Evolutionary conservation across 2,888 invertebrate species (phyloP).

Genomic region (Scrobipalpa atriplicella): DNA sequence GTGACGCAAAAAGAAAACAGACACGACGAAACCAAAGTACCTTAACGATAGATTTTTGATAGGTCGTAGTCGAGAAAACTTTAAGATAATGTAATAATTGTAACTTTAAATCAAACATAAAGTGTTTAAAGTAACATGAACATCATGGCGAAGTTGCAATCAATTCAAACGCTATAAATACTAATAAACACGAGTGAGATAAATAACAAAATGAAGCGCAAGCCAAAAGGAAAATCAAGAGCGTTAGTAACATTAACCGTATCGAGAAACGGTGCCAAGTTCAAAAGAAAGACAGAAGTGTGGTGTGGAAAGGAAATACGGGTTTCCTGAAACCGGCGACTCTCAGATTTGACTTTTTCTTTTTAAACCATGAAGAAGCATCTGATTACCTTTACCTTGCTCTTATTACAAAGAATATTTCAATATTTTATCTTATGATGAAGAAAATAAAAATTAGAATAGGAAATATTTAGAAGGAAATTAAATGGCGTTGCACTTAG

Average conservation of each 20-base stretch:
- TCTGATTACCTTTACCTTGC: constrained; percentile 17
- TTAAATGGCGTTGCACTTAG: no score
- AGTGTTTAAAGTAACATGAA: background rate
- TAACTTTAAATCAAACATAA: background rate
- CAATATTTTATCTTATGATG: background rate
- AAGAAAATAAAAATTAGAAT: no score
- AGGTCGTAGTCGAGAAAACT: no score
- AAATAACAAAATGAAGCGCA: constrained; percentile 7
- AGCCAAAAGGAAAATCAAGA: constrained; percentile 23
- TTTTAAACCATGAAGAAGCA: constrained; percentile 20
- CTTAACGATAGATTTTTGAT: no score
- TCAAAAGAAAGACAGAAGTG: constrained; percentile 32
- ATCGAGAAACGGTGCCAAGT: constrained; percentile 31
- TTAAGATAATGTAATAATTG: no score
- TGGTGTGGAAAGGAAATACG: constrained; percentile 40
- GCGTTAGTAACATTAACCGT: constrained; percentile 25
- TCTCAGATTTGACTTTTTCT: constrained; percentile 24
- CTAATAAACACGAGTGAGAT: constrained; percentile 16
- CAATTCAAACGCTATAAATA: constrained; percentile 2
- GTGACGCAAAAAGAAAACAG: no score
- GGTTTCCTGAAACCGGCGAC: constrained; percentile 41
- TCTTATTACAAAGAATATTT: background rate
- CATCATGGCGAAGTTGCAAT: background rate
- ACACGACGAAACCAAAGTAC: no score
- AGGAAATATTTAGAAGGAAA: no score